These are phyloP conservation scores for Anabas testudineus DNA, from an alignment of 2,797 vertebrate species.

Conservation along the genomic window DNA sequence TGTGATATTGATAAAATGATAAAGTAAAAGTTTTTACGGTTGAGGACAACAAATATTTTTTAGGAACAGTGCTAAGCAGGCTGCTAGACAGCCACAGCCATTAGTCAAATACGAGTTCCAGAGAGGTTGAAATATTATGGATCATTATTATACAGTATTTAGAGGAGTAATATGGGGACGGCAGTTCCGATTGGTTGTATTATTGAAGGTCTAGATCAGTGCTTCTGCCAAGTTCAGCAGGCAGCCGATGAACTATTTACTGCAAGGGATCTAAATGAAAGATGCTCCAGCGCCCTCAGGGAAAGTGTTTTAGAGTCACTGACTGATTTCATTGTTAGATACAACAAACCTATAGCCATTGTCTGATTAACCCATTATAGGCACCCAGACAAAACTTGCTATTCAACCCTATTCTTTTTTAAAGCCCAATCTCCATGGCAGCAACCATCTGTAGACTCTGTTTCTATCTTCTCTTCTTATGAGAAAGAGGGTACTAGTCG, in stretches of 20 bases:
- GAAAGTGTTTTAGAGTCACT: too few relatives aligned
- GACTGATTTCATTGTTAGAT: too few relatives aligned
- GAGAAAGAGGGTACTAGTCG: too few relatives aligned
- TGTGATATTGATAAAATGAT: not conserved
- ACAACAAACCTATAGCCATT: too few relatives aligned
- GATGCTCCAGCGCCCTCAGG: too few relatives aligned
- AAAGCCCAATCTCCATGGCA: too few relatives aligned
- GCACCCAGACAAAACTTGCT: too few relatives aligned
- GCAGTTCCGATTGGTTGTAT: constrained; percentile 11
- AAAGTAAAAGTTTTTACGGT: not conserved
- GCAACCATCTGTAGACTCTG: too few relatives aligned
- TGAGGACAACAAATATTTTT: not conserved
- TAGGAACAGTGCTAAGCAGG: not conserved
- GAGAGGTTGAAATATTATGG: constrained; percentile 15
- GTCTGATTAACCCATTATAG: too few relatives aligned
- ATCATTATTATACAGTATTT: constrained; percentile 5
- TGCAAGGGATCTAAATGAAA: constrained; percentile 5
- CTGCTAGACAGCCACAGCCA: not conserved
- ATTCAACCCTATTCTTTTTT: too few relatives aligned
- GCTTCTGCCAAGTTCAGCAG: constrained; percentile 21
- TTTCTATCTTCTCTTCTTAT: too few relatives aligned
- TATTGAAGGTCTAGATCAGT: constrained; percentile 3
- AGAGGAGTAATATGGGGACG: constrained; percentile 13
- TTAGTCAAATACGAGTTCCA: not conserved
- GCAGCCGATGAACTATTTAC: constrained; percentile 13